These are phyloP conservation scores for Sarotherodon lohbergeri DNA, from an alignment of 2,113 vertebrate species.

Conservation along the genomic window DNA sequence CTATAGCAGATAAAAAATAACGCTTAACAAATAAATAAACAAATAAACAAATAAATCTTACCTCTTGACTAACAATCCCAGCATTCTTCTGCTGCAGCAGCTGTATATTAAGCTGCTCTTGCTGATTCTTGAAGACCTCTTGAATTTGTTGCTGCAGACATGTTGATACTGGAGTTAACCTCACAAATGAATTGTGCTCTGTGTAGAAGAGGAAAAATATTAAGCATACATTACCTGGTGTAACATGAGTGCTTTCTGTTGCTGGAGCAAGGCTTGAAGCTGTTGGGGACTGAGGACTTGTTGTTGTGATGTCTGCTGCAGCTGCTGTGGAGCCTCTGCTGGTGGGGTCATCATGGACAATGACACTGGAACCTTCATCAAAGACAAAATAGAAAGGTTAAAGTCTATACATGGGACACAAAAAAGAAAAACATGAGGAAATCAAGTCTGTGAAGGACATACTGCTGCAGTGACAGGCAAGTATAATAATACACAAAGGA, in stretches of 20 bases:
- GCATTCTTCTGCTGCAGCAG: constrained; percentile 72
- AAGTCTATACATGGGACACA: not conserved
- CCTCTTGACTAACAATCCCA: constrained; percentile 72
- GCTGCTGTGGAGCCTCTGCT: constrained; percentile 68
- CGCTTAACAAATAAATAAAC: not conserved
- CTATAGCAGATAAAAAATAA: not conserved
- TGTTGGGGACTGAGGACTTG: constrained; percentile 73
- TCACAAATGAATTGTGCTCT: not conserved
- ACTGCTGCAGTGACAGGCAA: not conserved
- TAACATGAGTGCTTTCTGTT: constrained; percentile 76
- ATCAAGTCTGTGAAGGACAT: not conserved
- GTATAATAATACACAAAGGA: not conserved
- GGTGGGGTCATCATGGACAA: constrained; percentile 73
- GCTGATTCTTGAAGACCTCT: constrained; percentile 77
- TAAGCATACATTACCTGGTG: constrained; percentile 65
- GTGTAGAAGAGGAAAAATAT: not conserved
- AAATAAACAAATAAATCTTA: not conserved
- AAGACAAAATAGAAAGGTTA: not conserved
- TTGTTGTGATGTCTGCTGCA: constrained; percentile 63
- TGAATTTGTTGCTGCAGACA: constrained; percentile 71
- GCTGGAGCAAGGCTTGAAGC: constrained; percentile 72
- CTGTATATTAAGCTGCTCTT: constrained; percentile 74
- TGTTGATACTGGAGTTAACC: not conserved
- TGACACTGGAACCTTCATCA: constrained; percentile 55
- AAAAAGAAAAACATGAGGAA: not conserved